phyloP scores from a whole-genome alignment of 1,140 invertebrate genomes.

The Drosophila murphyi region DNA sequence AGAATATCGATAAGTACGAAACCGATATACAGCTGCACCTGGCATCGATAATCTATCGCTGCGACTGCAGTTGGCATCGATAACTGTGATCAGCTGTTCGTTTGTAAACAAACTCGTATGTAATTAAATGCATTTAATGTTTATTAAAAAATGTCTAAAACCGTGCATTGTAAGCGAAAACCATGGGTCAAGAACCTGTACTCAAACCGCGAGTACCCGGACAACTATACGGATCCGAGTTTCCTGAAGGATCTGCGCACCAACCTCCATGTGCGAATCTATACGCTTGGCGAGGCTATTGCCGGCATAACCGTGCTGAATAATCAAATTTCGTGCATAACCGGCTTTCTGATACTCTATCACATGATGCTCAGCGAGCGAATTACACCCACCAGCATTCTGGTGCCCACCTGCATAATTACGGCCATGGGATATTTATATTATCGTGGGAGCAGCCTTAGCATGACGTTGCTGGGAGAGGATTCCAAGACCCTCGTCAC shows the following conservation, averaged over 20 bases:
- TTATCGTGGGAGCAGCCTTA: slow-evolving; percentile 70
- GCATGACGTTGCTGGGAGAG: slow-evolving; percentile 82
- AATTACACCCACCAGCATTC: slow-evolving; percentile 87
- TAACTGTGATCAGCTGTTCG: slow-evolving; percentile 23
- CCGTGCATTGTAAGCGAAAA: slow-evolving; percentile 47
- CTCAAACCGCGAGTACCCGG: slow-evolving; percentile 92
- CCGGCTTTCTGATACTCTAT: slow-evolving; percentile 91
- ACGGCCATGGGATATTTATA: slow-evolving; percentile 85
- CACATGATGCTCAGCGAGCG: slow-evolving; percentile 89
- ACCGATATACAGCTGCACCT: not conserved
- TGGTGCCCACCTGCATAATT: slow-evolving; percentile 85
- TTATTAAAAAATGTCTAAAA: slow-evolving; percentile 53
- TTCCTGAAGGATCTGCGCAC: slow-evolving; percentile 94
- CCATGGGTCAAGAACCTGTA: slow-evolving; percentile 96
- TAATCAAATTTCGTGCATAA: slow-evolving; percentile 90
- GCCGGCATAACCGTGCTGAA: slow-evolving; percentile 90
- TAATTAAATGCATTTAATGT: slow-evolving; percentile 24
- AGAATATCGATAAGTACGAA: not conserved
- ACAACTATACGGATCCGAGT: slow-evolving; percentile 94
- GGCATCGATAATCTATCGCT: slow-evolving; percentile 10
- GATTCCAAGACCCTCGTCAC: slow-evolving; percentile 90
- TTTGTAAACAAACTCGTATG: slow-evolving; percentile 34
- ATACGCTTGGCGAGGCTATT: slow-evolving; percentile 89
- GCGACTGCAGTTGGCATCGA: slow-evolving; percentile 12
- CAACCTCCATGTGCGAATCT: slow-evolving; percentile 91